Evolutionary conservation across 2,797 vertebrate species (phyloP), one percentile per base, ranked within the genome.

Genomic region (Clarias platycephalus): DNA sequence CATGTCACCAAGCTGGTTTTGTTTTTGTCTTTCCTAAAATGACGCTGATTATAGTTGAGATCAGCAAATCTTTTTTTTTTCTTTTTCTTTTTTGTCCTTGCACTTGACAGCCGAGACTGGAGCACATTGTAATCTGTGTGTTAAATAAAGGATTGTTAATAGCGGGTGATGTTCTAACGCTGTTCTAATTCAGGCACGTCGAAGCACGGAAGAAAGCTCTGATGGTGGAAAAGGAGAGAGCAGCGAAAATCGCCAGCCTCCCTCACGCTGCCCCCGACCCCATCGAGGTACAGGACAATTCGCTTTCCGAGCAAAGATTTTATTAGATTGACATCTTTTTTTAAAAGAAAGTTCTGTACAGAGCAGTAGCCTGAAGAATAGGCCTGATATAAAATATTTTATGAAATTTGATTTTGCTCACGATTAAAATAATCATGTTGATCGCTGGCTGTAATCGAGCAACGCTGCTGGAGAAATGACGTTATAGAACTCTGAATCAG

Each of bases 141-240:
- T n/a, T 49, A 5, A 64, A 80, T 37, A 18, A 26, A 64, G 9
- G 9, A 9, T 3, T 60, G 4, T 49, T 68, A n/a, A 9, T 10
- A 70, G 57, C 20, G 9, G 44, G 20, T 20, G 67, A 16, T 72
- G 9, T 49, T 66, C 24, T n/a, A 24, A 44, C 18, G 9, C 4
- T 26, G 58, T 66, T 80, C 77, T 6, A 12, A 28, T 9, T 7
- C 84, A 92, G 97, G 89, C 90, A 87, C 49, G 89, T 93, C 82
- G 93, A 93, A 79, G 94, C 96, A 37, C 95, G 97, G 78, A 97
- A 92, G 84, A 96, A 91, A 83, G 97, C 96, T 0, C 91, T 98
- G 28, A 91, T 94, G 85, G 86, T 94, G 15, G 98, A 99, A 91
- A 97, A 94, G 90, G 93, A 96, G 83, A 95, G 98, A 88, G 94